Percentiles rank a stretch among this genome's conserved stretches.
Evolutionary conservation across 2,888 invertebrate genomes (phyloP).

Genomic region (Thymelicus sylvestris): DNA sequence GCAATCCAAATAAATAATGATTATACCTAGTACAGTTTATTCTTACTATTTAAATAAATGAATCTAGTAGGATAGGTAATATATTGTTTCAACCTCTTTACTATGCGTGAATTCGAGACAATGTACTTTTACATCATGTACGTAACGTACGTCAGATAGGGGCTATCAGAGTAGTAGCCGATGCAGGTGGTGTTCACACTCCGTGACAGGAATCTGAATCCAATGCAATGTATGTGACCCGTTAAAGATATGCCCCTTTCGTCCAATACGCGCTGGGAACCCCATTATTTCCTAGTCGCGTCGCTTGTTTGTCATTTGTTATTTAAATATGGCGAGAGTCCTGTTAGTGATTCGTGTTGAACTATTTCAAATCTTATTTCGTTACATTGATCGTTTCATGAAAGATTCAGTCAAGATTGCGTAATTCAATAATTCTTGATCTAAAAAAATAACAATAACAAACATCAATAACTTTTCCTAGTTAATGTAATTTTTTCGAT

Average conservation of each 20-base stretch:
- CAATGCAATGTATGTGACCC: conserved; percentile 55
- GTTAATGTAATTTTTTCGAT: no score
- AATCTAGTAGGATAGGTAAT: background rate
- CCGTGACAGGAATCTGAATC: conserved; percentile 73
- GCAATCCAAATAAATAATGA: no score
- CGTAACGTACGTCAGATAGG: conserved; percentile 17
- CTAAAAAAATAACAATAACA: no score
- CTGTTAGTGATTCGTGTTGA: conserved; percentile 46
- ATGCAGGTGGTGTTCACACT: conserved; percentile 72
- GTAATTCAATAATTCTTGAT: no score
- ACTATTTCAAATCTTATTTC: conserved; percentile 20
- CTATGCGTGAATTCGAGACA: background rate
- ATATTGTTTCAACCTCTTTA: conserved; percentile 7
- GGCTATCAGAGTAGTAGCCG: conserved; percentile 46
- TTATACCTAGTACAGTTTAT: no score
- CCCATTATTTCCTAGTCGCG: conserved; percentile 55
- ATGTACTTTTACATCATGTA: conserved; percentile 9
- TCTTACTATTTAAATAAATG: no score
- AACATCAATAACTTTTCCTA: no score
- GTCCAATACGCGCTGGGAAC: conserved; percentile 37
- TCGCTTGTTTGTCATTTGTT: conserved; percentile 57
- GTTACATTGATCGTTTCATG: no score
- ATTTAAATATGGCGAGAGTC: conserved; percentile 54
- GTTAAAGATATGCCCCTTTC: conserved; percentile 45
- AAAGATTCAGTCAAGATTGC: no score